A percentile compares a stretch with the other conserved stretches of the same genome.
Evolutionary conservation across 2,797 vertebrate species (phyloP).

Genomic region (Erpetoichthys calabaricus): DNA sequence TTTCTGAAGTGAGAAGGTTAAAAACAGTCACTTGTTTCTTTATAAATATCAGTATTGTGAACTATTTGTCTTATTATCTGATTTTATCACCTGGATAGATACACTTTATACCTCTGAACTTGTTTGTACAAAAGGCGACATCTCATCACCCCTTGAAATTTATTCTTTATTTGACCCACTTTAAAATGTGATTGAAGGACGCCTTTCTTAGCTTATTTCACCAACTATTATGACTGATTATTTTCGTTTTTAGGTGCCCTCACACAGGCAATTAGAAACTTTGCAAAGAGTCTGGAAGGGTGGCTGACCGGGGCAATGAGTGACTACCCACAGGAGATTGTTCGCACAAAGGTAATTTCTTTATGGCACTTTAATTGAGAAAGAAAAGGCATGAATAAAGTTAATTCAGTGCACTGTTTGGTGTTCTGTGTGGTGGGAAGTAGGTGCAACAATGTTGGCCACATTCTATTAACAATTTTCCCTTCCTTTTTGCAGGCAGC

Average conservation of each 20-base stretch:
- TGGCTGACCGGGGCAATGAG: conserved; percentile 91
- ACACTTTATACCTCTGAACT: no score
- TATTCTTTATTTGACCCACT: not conserved
- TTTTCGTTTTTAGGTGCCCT: conserved; percentile 63
- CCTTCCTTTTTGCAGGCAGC: conserved; percentile 53
- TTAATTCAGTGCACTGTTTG: not conserved
- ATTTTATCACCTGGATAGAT: no score
- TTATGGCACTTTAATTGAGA: no score
- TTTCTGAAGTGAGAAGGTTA: no score
- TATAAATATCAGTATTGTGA: no score
- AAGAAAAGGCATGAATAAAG: no score
- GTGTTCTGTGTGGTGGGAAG: not conserved
- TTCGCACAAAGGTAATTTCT: conserved; percentile 77
- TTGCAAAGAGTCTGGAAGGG: conserved; percentile 91
- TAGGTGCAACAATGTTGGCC: not conserved
- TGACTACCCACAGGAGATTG: conserved; percentile 76
- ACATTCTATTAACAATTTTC: not conserved
- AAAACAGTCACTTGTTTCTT: no score
- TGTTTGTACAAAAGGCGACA: no score
- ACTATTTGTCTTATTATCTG: no score
- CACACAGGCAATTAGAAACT: conserved; percentile 92
- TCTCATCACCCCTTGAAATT: no score
- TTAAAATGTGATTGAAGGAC: not conserved
- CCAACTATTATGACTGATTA: no score
- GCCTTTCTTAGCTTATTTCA: not conserved